Base-by-base conservation (phyloP, 2,888 invertebrate genomes). In the Cylindroiulus punctatus region DNA sequence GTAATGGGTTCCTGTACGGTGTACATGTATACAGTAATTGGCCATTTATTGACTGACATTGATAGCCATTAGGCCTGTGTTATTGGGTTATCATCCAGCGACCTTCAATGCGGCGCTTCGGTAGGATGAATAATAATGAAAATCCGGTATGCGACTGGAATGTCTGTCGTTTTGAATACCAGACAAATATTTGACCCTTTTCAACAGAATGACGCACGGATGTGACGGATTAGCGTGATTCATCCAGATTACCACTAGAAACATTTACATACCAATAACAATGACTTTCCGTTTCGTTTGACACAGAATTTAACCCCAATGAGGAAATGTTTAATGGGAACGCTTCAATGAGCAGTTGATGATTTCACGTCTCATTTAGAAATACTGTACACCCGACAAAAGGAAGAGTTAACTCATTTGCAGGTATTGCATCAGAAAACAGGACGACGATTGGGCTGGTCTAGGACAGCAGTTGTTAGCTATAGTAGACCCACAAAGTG, bases 151-250 rank as follows among this genome's bases (percentile, higher is more conserved):
- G 83, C 40, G 40, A 40, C 5, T 36, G 83, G 83, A 83, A 83
- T 83, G 83, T 26, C 12, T 83, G 83, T 83, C 22, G 44, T 44
- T 32, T 22, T 83, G 83, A 40, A 83, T 83, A 36, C 44, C 83
- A 83, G 22, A 36, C 10, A 30, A 83, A 83, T 52, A 65, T 65
- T 65, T 65, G 65, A 65, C 65, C 65, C 65, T 65, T 22, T 65
- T 26, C 65, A 14, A 3, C 47, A 22, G 65, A n/a, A 65, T 65
- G 65, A 65, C 65, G 65, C 65, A 65, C 26, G 22, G 10, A n/a
- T 65, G 65, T 26, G 65, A 10, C 12, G 65, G 65, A 65, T 26
- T 65, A 65, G 12, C 26, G 65, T 65, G 65, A 65, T 65, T 65
- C 65, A 65, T 65, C 26, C 65, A 22, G 65, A 26, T 65, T 65